Conservation (phyloP, 2,797 vertebrate genomes). For the Podargus strigoides region DNA sequence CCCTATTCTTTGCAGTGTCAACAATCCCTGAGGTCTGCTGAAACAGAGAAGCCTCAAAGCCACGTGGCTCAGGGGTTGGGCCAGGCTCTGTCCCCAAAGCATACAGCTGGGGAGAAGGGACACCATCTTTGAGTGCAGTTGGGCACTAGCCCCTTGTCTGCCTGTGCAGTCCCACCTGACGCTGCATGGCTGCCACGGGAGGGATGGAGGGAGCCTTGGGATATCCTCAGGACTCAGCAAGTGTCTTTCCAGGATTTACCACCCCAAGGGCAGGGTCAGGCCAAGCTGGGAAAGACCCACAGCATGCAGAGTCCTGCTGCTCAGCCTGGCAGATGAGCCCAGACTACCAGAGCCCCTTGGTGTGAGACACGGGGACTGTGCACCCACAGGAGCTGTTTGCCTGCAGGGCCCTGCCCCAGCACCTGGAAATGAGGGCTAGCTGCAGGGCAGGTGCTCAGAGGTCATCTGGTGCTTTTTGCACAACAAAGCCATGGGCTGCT, state of each 20-base stretch:
- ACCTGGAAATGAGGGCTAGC: background rate
- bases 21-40: background rate
- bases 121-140: fast-evolving
- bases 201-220: background rate
- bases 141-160: fast-evolving
- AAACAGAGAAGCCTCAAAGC: background rate
- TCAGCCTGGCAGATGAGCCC: background rate
- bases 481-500: background rate
- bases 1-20: background rate
- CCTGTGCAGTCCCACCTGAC: background rate
- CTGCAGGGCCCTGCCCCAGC: background rate
- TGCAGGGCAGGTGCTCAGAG: background rate
- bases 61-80: fast-evolving
- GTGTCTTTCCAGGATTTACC: background rate
- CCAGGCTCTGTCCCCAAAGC: background rate
- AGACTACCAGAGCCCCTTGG: background rate
- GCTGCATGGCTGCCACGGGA: fast-evolving
- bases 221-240: background rate
- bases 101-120: background rate
- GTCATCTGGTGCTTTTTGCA: background rate
- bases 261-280: background rate
- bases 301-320: background rate
- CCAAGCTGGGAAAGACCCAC: background rate
- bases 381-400: background rate
- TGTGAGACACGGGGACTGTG: background rate